phyloP scores from a whole-genome alignment of 1,140 invertebrate genomes.

The Ips nitidus region DNA sequence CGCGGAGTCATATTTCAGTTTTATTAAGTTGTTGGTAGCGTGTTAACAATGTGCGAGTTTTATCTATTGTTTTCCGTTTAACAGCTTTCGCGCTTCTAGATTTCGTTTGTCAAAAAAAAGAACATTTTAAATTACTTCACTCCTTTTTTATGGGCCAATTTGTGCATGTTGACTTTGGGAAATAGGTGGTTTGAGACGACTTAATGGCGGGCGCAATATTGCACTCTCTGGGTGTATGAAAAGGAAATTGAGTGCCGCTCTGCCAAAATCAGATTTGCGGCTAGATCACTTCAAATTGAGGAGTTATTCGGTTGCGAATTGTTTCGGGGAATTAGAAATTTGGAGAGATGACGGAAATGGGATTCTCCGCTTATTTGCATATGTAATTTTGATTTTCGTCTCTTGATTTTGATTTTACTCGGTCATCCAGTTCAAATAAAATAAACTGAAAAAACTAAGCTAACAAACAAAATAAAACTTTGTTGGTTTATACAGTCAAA shows the following conservation, averaged over 20 bases:
- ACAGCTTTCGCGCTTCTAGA: background rate
- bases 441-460: too few relatives aligned
- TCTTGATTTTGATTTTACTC: too few relatives aligned
- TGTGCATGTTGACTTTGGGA: background rate
- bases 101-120: background rate
- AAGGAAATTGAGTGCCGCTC: conserved; percentile 1
- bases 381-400: too few relatives aligned
- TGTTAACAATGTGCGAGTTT: conserved; percentile 1
- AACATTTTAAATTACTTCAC: background rate
- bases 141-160: background rate
- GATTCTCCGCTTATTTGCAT: too few relatives aligned
- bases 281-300: too few relatives aligned
- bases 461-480: too few relatives aligned
- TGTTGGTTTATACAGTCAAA: too few relatives aligned
- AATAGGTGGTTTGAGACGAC: background rate
- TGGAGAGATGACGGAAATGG: too few relatives aligned
- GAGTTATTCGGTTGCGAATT: too few relatives aligned
- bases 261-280: background rate
- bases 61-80: conserved; percentile 4
- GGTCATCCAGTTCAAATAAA: too few relatives aligned
- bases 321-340: too few relatives aligned
- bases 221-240: background rate
- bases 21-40: conserved; percentile 4
- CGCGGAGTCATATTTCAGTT: background rate
- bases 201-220: background rate